Evolutionary conservation across 1,140 invertebrate species (phyloP).

Genomic region (Zaprionus taronus): DNA sequence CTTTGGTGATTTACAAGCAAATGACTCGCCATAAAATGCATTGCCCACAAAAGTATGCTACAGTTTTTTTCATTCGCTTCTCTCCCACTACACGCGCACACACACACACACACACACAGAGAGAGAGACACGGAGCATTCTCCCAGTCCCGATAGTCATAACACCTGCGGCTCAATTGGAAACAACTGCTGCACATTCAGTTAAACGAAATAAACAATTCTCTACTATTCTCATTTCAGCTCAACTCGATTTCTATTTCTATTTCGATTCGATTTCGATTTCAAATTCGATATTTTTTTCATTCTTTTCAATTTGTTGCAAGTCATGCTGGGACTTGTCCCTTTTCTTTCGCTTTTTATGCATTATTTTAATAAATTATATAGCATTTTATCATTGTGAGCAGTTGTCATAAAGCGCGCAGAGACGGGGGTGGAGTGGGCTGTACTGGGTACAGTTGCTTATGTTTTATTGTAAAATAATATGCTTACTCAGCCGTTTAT

Average conservation of each 20-base stretch:
- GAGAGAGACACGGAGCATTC: background rate
- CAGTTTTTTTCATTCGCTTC: conserved; percentile 28
- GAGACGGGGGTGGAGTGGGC: background rate
- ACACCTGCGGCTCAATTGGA: conserved; percentile 65
- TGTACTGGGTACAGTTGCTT: conserved; percentile 32
- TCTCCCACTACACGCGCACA: background rate
- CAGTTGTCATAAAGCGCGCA: conserved; percentile 41
- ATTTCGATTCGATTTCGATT: conserved; percentile 45
- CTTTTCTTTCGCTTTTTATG: conserved; percentile 45
- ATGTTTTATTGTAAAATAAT: conserved; percentile 79
- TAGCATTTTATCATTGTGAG: conserved; percentile 70
- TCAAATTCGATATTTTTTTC: conserved; percentile 66
- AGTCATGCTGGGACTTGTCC: conserved; percentile 59
- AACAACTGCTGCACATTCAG: conserved; percentile 24
- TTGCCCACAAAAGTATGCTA: conserved; percentile 62
- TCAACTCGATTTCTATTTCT: conserved; percentile 40
- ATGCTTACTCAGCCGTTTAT: conserved; percentile 82
- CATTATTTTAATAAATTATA: conserved; percentile 82
- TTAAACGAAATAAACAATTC: conserved; percentile 28
- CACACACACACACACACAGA: background rate
- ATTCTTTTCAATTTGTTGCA: conserved; percentile 53
- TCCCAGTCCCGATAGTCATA: conserved; percentile 55
- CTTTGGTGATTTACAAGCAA: conserved; percentile 78
- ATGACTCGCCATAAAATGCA: conserved; percentile 72
- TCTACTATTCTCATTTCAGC: conserved; percentile 19